phyloP scores from a whole-genome alignment of 1,140 invertebrate species.

The Neodiprion virginianus region DNA sequence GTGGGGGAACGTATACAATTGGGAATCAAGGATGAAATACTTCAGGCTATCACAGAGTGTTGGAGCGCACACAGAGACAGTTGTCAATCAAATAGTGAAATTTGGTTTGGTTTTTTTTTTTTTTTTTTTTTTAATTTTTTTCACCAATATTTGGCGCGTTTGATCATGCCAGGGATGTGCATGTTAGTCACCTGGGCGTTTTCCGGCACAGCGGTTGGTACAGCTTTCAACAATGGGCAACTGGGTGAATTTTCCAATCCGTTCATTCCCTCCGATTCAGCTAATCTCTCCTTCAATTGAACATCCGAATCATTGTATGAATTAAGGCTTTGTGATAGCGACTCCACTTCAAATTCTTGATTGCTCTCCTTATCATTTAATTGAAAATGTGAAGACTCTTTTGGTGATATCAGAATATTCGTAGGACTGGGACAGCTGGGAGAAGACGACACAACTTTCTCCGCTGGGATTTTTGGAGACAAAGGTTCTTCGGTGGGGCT shows the following conservation, averaged over 20 bases:
- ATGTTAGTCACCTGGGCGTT: slow-evolving; percentile 58
- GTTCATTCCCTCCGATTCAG: slow-evolving; percentile 34
- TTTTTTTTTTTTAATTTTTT: not conserved
- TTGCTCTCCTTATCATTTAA: slow-evolving; percentile 36
- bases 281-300: slow-evolving; percentile 46
- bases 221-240: slow-evolving; percentile 41
- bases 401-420: slow-evolving; percentile 28
- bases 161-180: slow-evolving; percentile 51
- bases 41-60: slow-evolving; percentile 1
- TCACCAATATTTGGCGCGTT: not conserved
- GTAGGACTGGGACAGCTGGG: slow-evolving; percentile 38
- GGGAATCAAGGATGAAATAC: not conserved
- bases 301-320: slow-evolving; percentile 45
- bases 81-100: not conserved
- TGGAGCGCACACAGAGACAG: slow-evolving; percentile 3
- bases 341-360: slow-evolving; percentile 40
- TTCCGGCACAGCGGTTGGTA: slow-evolving; percentile 35
- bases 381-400: slow-evolving; percentile 38
- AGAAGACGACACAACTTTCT: slow-evolving; percentile 34
- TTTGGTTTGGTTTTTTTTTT: not conserved
- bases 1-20: not conserved
- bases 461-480: slow-evolving; percentile 28
- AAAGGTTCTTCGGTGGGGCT: not conserved
- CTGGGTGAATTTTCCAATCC: slow-evolving; percentile 32
- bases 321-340: slow-evolving; percentile 38